Percentiles rank a stretch among this genome's conserved stretches.
These are phyloP conservation scores for Ricordea florida DNA, from an alignment of 92 coral and sea anemone genomes.

Conservation along the genomic window DNA sequence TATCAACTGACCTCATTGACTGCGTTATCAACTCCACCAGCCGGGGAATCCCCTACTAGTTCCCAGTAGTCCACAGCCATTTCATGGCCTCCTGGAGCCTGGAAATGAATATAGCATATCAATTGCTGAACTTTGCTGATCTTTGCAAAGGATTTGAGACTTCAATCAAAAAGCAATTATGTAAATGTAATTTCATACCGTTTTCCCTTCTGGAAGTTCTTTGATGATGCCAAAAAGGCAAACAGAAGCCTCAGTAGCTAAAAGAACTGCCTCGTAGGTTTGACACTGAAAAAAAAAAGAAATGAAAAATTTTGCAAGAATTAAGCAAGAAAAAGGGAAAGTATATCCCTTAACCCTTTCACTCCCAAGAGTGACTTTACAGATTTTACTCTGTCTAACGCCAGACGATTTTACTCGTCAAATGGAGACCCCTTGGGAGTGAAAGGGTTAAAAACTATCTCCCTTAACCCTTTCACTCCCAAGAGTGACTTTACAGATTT, in stretches of 20 bases:
- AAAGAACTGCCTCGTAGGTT: conserved; percentile 85
- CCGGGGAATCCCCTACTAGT: conserved; percentile 95
- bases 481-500: too few species aligned
- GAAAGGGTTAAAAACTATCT: too few species aligned
- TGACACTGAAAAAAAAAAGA: conserved; percentile 78
- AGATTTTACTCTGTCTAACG: too few species aligned
- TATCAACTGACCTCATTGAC: conserved; percentile 80
- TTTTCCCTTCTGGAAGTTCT: conserved; percentile 92
- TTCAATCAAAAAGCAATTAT: background rate
- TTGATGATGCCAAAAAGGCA: conserved; percentile 87
- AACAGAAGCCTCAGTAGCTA: conserved; percentile 90
- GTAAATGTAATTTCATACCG: conserved; percentile 59
- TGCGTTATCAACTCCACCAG: conserved; percentile 95
- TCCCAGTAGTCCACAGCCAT: conserved; percentile 99
- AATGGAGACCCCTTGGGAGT: too few species aligned
- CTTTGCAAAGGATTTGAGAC: background rate
- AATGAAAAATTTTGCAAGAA: too few species aligned
- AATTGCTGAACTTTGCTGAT: background rate
- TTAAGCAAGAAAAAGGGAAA: too few species aligned
- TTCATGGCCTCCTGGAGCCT: conserved; percentile 99
- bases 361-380: too few species aligned
- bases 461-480: too few species aligned
- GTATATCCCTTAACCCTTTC: too few species aligned
- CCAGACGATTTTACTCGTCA: too few species aligned
- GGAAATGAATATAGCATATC: background rate